Conservation (phyloP, 2,797 vertebrate species). For the Hydrophis major region DNA sequence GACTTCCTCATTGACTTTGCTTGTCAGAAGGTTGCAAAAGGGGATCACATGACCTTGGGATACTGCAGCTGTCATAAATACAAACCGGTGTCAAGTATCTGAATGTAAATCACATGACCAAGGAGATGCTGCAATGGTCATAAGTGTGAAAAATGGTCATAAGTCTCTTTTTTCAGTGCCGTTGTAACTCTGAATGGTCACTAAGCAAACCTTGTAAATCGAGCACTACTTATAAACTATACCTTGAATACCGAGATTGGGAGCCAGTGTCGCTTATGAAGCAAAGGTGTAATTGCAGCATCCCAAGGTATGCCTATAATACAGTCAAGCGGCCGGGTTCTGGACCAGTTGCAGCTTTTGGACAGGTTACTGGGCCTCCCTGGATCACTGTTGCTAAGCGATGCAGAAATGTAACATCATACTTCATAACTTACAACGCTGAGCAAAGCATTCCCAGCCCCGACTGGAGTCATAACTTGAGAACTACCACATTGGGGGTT, state of each 20-base stretch:
- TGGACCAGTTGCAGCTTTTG: neutral
- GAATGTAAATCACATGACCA: too few species aligned
- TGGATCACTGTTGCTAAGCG: neutral
- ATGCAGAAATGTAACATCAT: neutral
- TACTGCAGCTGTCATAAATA: too few species aligned
- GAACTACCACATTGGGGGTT: neutral
- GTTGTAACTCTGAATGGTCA: too few species aligned
- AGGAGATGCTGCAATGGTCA: too few species aligned
- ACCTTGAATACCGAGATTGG: neutral
- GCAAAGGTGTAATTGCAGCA: neutral
- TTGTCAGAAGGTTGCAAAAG: too few species aligned
- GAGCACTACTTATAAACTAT: neutral
- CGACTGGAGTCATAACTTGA: neutral
- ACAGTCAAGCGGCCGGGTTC: neutral
- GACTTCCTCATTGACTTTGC: too few species aligned
- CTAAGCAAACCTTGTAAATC: too few species aligned
- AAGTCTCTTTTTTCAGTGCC: too few species aligned
- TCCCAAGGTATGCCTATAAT: neutral
- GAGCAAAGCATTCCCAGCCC: neutral
- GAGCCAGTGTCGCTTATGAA: neutral
- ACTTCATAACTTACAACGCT: neutral
- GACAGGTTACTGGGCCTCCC: neutral
- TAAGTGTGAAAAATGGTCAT: too few species aligned
- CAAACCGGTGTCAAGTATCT: too few species aligned
- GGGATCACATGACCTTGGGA: too few species aligned